These are phyloP conservation scores for Contarinia nasturtii DNA, from an alignment of 1,140 invertebrate genomes.

Conservation along the genomic window DNA sequence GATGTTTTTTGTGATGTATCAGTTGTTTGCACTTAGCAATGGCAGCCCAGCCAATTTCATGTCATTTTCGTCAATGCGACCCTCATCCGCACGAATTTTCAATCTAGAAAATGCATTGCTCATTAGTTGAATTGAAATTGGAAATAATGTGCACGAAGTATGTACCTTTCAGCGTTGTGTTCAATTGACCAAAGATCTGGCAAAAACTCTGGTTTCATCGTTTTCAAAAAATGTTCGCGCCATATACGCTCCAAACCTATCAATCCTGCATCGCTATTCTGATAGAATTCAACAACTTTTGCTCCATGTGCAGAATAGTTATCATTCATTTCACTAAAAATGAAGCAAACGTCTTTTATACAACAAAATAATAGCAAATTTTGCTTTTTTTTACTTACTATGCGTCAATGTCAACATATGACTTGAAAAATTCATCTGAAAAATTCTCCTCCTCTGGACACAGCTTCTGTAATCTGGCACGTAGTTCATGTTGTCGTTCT, in stretches of 20 bases:
- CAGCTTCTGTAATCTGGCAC: slow-evolving; percentile 25
- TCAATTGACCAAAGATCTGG: slow-evolving; percentile 57
- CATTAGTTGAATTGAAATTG: slow-evolving; percentile 13
- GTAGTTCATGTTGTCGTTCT: slow-evolving; percentile 28
- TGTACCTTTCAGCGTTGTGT: slow-evolving; percentile 37
- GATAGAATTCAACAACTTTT: slow-evolving; percentile 43
- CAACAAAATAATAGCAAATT: neutral
- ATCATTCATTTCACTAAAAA: slow-evolving; percentile 25
- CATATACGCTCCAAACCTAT: slow-evolving; percentile 49
- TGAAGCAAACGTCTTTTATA: neutral
- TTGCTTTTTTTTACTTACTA: neutral
- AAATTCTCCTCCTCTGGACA: slow-evolving; percentile 12
- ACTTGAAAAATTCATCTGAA: slow-evolving; percentile 1
- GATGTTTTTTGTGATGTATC: too few relatives aligned
- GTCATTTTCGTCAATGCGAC: slow-evolving; percentile 26
- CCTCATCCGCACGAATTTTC: slow-evolving; percentile 27
- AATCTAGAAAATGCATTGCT: slow-evolving; percentile 18
- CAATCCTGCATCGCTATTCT: slow-evolving; percentile 33
- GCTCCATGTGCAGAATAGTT: slow-evolving; percentile 40
- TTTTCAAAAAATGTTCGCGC: slow-evolving; percentile 55
- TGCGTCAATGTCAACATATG: neutral
- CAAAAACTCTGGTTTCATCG: slow-evolving; percentile 51
- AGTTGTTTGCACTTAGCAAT: too few relatives aligned
- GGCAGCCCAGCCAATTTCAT: slow-evolving; percentile 21
- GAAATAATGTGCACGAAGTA: slow-evolving; percentile 11